These are phyloP conservation scores for Elephantulus edwardii DNA, from an alignment of 2,113 vertebrate genomes.

Conservation along the genomic window DNA sequence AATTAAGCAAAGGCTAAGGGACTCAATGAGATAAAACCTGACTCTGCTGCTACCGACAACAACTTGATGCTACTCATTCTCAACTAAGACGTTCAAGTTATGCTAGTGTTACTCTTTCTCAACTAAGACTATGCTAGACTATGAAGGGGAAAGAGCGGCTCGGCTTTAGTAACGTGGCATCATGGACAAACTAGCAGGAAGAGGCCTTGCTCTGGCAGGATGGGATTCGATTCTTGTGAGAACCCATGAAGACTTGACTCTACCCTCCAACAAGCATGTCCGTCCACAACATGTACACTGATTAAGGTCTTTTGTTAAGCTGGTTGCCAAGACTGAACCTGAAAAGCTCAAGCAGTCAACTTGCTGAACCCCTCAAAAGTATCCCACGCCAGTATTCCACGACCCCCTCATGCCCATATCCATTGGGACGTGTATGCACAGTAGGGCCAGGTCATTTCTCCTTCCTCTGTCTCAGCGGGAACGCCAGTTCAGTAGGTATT, in stretches of 20 bases:
- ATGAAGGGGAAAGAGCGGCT: background rate
- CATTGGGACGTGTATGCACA: background rate
- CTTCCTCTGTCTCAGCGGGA: background rate
- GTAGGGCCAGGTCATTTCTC: background rate
- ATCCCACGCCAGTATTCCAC: background rate
- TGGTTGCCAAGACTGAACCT: background rate
- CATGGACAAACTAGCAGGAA: background rate
- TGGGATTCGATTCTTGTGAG: background rate
- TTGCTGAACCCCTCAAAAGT: background rate
- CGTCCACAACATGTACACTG: background rate
- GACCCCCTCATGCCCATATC: background rate
- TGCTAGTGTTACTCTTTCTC: conserved; percentile 39
- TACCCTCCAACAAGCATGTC: background rate
- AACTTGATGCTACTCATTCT: conserved; percentile 43
- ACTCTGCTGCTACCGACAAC: conserved; percentile 52
- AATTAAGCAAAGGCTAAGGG: conserved; percentile 49
- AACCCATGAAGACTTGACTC: background rate
- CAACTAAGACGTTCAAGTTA: conserved; percentile 28
- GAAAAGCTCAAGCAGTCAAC: background rate
- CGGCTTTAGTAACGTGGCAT: background rate
- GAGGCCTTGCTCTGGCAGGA: background rate
- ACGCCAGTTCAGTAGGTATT: background rate
- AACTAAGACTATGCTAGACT: conserved; percentile 3
- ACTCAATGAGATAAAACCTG: conserved; percentile 9
- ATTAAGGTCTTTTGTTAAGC: background rate